phyloP scores from a whole-genome alignment of 2,797 vertebrate genomes.

The Sebastes baramenuke region DNA sequence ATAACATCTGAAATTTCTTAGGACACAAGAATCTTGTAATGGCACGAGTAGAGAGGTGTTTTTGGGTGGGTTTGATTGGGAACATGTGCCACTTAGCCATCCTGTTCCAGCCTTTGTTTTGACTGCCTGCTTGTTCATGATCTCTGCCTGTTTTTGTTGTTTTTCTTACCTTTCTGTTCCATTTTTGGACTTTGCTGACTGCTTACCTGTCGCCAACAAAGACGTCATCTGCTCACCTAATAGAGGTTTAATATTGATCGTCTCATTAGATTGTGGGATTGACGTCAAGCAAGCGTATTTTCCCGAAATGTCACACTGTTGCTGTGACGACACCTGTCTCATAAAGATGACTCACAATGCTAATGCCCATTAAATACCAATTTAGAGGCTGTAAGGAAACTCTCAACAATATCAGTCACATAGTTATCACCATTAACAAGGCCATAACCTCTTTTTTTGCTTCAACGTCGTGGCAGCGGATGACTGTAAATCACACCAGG shows the following conservation, averaged over 20 bases:
- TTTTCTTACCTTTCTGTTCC: not conserved
- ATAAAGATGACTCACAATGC: not conserved
- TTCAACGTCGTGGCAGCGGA: not conserved
- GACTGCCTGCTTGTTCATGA: not conserved
- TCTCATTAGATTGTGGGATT: not conserved
- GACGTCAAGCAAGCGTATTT: not conserved
- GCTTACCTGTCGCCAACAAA: not conserved
- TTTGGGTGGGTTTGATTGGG: not conserved
- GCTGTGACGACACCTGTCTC: not conserved
- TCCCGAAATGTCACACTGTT: not conserved
- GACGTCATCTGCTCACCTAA: not conserved
- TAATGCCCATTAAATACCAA: not conserved
- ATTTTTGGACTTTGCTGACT: not conserved
- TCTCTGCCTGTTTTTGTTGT: not conserved
- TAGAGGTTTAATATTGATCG: not conserved
- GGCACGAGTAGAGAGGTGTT: too few relatives aligned
- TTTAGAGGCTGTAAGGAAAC: not conserved
- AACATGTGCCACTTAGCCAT: not conserved
- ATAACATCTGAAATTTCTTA: not conserved
- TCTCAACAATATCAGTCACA: not conserved
- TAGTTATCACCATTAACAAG: not conserved
- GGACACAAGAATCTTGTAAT: not conserved
- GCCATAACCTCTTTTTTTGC: not conserved
- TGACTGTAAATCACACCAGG: slow-evolving; percentile 10
- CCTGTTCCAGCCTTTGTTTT: not conserved